Evolutionary conservation across 2,888 invertebrate species (phyloP).

Genomic region (Erpobdella octoculata): DNA sequence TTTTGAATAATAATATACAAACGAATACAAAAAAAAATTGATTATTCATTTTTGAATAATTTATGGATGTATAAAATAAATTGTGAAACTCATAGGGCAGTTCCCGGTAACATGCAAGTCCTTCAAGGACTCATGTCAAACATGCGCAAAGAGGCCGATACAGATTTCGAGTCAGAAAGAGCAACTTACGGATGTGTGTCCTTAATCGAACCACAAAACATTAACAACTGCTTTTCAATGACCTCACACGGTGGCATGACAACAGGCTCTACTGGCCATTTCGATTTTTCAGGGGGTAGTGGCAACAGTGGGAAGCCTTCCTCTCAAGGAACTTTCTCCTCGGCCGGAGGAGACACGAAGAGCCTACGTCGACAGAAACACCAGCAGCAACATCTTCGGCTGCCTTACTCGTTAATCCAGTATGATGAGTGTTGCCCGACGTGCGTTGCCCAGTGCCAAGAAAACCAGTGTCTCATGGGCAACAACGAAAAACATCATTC

Average conservation of each 20-base stretch:
- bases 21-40: not conserved
- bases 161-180: not conserved
- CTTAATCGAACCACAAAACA: slow-evolving; percentile 10
- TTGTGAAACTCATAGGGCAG: not conserved
- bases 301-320: not conserved
- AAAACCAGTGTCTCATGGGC: not conserved
- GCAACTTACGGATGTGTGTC: slow-evolving; percentile 17
- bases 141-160: not conserved
- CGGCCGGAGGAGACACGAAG: not conserved
- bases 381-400: slow-evolving; percentile 4
- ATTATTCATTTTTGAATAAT: not conserved
- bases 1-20: too few relatives aligned
- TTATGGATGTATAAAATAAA: not conserved
- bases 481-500: not conserved
- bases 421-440: slow-evolving; percentile 24
- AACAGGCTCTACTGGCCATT: not conserved
- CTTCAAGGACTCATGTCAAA: slow-evolving; percentile 4
- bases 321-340: too few relatives aligned
- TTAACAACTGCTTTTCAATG: slow-evolving; percentile 2
- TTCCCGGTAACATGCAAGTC: slow-evolving; percentile 3
- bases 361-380: not conserved
- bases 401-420: not conserved
- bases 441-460: slow-evolving; percentile 13
- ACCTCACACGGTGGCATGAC: not conserved
- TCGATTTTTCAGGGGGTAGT: not conserved